A percentile compares a stretch with the other conserved stretches of the same genome.
Conservation (phyloP, 2,888 invertebrate species). For the Poecilus cupreus region DNA sequence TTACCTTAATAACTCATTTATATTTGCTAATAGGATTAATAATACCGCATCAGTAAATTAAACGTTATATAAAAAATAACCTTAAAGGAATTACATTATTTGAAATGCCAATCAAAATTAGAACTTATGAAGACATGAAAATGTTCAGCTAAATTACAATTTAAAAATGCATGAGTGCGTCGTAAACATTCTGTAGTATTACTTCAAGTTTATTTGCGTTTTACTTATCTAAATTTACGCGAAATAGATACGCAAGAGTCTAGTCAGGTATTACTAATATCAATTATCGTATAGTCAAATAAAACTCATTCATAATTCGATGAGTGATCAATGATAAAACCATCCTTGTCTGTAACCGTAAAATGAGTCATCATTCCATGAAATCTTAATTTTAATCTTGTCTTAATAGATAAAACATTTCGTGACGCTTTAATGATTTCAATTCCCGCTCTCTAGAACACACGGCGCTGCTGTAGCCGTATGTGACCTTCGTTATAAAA, state of each 20-base stretch:
- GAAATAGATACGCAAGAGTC: background rate
- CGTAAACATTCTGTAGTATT: background rate
- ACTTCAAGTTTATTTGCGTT: conserved; percentile 1
- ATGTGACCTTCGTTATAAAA: conserved; percentile 53
- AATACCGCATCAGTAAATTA: too few relatives aligned
- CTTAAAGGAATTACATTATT: too few relatives aligned
- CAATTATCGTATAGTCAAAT: background rate
- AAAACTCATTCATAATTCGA: conserved; percentile 4
- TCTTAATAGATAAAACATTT: background rate
- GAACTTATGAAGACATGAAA: too few relatives aligned
- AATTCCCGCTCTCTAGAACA: conserved; percentile 21
- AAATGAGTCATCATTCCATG: background rate
- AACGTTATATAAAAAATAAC: too few relatives aligned
- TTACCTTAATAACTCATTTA: too few relatives aligned
- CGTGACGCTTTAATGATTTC: background rate
- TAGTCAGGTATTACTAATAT: conserved; percentile 13
- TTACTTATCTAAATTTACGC: background rate
- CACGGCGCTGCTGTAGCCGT: conserved; percentile 32
- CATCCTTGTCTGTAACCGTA: background rate
- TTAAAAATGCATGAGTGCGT: background rate
- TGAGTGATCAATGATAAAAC: background rate
- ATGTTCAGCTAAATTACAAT: too few relatives aligned
- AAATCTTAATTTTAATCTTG: conserved; percentile 40
- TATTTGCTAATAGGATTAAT: too few relatives aligned
- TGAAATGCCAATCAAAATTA: too few relatives aligned